Evolutionary conservation across 2,797 vertebrate genomes (phyloP).

Genomic region (Jordanella pulchra): DNA sequence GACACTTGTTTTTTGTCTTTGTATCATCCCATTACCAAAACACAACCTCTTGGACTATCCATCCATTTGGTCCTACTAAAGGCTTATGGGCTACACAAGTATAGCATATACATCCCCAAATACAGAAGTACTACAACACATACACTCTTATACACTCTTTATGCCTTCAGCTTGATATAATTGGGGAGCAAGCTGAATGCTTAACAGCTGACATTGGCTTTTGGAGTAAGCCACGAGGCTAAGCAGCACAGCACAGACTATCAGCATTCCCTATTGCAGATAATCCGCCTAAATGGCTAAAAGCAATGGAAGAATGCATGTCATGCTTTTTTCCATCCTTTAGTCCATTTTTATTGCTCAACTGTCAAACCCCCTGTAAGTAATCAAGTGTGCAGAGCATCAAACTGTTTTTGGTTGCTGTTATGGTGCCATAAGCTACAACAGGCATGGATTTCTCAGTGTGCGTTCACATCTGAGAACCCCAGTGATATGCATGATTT

Average conservation of each 20-base stretch:
- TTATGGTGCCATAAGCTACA: constrained; percentile 14
- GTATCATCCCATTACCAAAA: constrained; percentile 4
- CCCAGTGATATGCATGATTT: constrained; percentile 16
- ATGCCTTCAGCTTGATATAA: constrained; percentile 52
- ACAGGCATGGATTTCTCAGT: constrained; percentile 11
- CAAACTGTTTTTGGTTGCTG: background rate
- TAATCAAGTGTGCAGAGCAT: background rate
- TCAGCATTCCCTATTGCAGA: constrained; percentile 29
- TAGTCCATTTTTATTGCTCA: constrained; percentile 3
- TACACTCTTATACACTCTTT: constrained; percentile 14
- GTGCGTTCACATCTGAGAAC: constrained; percentile 17
- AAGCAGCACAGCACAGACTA: constrained; percentile 12
- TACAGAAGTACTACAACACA: background rate
- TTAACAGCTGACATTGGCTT: constrained; percentile 52
- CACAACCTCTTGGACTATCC: constrained; percentile 9
- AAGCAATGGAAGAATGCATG: constrained; percentile 20
- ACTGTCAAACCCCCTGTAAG: constrained; percentile 10
- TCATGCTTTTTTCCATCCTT: constrained; percentile 20
- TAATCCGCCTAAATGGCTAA: constrained; percentile 27
- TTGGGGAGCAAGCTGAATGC: constrained; percentile 48
- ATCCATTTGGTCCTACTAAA: background rate
- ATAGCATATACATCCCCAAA: background rate
- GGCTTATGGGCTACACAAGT: constrained; percentile 4
- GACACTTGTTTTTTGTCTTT: background rate
- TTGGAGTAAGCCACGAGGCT: constrained; percentile 19